A percentile compares a stretch with the other conserved stretches of the same genome.
phyloP scores from a whole-genome alignment of 1,140 invertebrate species.

The Drosophila biarmipes region DNA sequence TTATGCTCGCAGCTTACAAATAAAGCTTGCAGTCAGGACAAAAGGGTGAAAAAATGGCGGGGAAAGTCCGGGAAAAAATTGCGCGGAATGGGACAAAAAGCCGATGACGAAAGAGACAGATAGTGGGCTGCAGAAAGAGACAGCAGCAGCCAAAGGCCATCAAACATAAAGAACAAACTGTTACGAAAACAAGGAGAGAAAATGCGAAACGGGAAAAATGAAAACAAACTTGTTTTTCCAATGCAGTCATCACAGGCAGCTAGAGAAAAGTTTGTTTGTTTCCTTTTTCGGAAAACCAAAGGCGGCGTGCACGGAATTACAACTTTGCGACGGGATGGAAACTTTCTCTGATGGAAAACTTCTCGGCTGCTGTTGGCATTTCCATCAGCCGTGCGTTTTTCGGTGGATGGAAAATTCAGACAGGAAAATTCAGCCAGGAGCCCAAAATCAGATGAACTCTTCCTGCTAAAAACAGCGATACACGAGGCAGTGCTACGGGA shows the following conservation, averaged over 20 bases:
- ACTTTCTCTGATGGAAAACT: slow-evolving; percentile 50
- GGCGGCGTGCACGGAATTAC: slow-evolving; percentile 53
- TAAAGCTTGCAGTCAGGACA: slow-evolving; percentile 33
- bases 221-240: slow-evolving; percentile 51
- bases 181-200: background rate
- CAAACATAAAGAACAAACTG: slow-evolving; percentile 29
- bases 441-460: slow-evolving; percentile 21
- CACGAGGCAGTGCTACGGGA: background rate
- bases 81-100: background rate
- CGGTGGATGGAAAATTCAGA: slow-evolving; percentile 10
- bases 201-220: slow-evolving; percentile 19
- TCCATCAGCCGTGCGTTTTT: slow-evolving; percentile 27
- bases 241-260: slow-evolving; percentile 43
- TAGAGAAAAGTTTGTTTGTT: slow-evolving; percentile 28
- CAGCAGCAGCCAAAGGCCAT: slow-evolving; percentile 8
- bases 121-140: background rate
- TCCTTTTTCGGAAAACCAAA: slow-evolving; percentile 29
- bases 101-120: slow-evolving; percentile 1
- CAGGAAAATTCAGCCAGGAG: slow-evolving; percentile 1
- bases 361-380: slow-evolving; percentile 46
- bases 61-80: background rate
- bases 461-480: slow-evolving; percentile 20
- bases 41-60: background rate
- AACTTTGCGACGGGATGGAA: slow-evolving; percentile 49
- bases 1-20: slow-evolving; percentile 57